These are phyloP conservation scores for Planiliza haematocheilus DNA, from an alignment of 2,113 vertebrate genomes.

Conservation along the genomic window DNA sequence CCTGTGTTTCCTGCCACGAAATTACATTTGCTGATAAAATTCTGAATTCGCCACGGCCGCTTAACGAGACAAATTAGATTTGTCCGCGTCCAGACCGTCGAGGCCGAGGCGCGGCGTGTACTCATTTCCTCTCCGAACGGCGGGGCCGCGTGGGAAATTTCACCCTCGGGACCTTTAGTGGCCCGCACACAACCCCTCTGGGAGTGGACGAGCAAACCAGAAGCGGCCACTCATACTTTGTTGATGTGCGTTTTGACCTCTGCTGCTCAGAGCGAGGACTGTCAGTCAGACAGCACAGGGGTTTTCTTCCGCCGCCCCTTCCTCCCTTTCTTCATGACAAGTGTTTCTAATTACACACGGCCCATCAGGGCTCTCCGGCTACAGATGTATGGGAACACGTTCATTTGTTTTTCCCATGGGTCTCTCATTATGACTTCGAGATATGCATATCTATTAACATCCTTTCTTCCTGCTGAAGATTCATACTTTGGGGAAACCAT, in stretches of 20 bases:
- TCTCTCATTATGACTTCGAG: slow-evolving; percentile 3
- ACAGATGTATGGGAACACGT: slow-evolving; percentile 40
- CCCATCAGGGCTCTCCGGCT: slow-evolving; percentile 22
- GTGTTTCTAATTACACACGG: slow-evolving; percentile 38
- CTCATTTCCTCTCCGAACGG: slow-evolving; percentile 35
- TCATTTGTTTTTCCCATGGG: slow-evolving; percentile 57
- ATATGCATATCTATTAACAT: background rate
- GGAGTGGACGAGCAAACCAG: slow-evolving; percentile 11
- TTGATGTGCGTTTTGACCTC: slow-evolving; percentile 53
- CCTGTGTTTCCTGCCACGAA: slow-evolving; percentile 14
- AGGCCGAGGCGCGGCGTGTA: background rate
- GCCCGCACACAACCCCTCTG: slow-evolving; percentile 5
- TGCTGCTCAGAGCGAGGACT: slow-evolving; percentile 44
- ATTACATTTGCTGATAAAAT: slow-evolving; percentile 42
- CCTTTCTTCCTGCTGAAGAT: background rate
- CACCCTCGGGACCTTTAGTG: slow-evolving; percentile 17
- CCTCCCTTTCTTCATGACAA: slow-evolving; percentile 19
- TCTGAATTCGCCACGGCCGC: background rate
- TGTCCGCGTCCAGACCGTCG: slow-evolving; percentile 20
- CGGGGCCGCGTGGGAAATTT: slow-evolving; percentile 31
- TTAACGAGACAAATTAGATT: slow-evolving; percentile 41
- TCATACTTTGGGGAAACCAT: background rate
- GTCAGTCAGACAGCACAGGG: slow-evolving; percentile 39
- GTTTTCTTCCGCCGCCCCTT: too few relatives aligned
- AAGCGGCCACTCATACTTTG: slow-evolving; percentile 35